A percentile compares a stretch with the other conserved stretches of the same genome.
phyloP scores from a whole-genome alignment of 2,888 invertebrate genomes.

The Hyposoter dolosus region DNA sequence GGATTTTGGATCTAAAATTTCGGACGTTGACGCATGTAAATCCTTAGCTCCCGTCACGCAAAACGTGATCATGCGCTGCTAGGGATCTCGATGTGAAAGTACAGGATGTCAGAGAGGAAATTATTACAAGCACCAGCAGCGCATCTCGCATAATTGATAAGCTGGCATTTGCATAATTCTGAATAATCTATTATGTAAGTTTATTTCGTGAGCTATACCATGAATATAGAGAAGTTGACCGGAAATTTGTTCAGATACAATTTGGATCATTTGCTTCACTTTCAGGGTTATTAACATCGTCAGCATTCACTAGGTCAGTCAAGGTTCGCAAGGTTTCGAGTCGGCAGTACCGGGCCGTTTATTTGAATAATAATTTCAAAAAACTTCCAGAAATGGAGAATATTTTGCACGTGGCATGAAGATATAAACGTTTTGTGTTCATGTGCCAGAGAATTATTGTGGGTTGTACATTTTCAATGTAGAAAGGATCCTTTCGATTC shows the following conservation, averaged over 20 bases:
- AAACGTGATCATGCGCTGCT: not conserved
- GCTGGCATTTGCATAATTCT: not conserved
- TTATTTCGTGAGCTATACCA: not conserved
- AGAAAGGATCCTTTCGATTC: no score
- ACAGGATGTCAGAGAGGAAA: not conserved
- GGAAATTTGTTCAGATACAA: not conserved
- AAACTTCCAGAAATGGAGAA: not conserved
- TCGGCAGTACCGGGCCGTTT: no score
- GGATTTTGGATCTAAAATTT: not conserved
- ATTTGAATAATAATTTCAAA: no score
- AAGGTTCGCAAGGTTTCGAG: not conserved
- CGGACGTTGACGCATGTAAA: not conserved
- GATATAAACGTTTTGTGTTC: no score
- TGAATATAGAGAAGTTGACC: not conserved
- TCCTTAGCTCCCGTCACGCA: not conserved
- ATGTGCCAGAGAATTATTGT: not conserved
- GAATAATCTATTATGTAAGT: not conserved
- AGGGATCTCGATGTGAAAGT: not conserved
- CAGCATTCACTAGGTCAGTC: not conserved
- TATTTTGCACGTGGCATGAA: not conserved
- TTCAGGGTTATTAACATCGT: not conserved
- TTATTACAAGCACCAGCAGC: not conserved
- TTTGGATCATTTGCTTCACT: not conserved
- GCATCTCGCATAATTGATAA: constrained; percentile 9
- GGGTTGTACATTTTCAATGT: not conserved